phyloP scores from a whole-genome alignment of 2,888 invertebrate genomes.

The Ormyrus thymus region DNA sequence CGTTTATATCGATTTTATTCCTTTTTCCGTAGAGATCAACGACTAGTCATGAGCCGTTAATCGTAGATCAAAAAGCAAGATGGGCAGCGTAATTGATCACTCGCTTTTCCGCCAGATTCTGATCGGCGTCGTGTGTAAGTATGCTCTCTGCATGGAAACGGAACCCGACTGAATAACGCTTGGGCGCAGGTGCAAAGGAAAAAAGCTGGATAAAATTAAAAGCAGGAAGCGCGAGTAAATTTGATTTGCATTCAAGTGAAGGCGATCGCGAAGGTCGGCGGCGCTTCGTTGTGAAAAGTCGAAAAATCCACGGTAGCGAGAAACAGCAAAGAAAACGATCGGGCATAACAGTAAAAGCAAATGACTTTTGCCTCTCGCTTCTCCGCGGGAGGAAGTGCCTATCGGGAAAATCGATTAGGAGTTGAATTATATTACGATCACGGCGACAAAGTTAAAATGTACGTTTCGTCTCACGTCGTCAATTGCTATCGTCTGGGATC shows the following conservation, averaged over 20 bases:
- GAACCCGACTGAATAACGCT: not conserved
- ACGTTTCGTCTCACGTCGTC: slow-evolving; percentile 47
- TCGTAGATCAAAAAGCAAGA: not conserved
- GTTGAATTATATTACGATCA: slow-evolving; percentile 50
- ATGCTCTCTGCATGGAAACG: slow-evolving; percentile 27
- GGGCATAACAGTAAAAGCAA: slow-evolving; percentile 47
- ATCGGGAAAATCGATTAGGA: slow-evolving; percentile 50
- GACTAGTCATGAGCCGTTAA: slow-evolving; percentile 30
- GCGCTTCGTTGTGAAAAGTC: slow-evolving; percentile 15
- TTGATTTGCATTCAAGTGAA: slow-evolving; percentile 33
- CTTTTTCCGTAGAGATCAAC: slow-evolving; percentile 12
- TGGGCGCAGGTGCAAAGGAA: not conserved
- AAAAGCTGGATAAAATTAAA: slow-evolving; percentile 27
- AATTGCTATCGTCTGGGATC: slow-evolving; percentile 20
- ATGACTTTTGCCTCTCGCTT: slow-evolving; percentile 34
- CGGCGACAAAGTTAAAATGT: slow-evolving; percentile 46
- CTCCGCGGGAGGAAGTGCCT: slow-evolving; percentile 31
- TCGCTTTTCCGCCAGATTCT: slow-evolving; percentile 69
- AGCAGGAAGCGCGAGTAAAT: slow-evolving; percentile 49
- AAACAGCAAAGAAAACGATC: slow-evolving; percentile 40
- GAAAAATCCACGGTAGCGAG: slow-evolving; percentile 35
- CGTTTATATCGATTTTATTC: not conserved
- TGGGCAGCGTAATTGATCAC: slow-evolving; percentile 59
- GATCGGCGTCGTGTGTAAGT: slow-evolving; percentile 72
- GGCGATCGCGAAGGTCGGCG: not conserved